Conservation (phyloP, 2,888 invertebrate species). For the Linnaemya tessellans region DNA sequence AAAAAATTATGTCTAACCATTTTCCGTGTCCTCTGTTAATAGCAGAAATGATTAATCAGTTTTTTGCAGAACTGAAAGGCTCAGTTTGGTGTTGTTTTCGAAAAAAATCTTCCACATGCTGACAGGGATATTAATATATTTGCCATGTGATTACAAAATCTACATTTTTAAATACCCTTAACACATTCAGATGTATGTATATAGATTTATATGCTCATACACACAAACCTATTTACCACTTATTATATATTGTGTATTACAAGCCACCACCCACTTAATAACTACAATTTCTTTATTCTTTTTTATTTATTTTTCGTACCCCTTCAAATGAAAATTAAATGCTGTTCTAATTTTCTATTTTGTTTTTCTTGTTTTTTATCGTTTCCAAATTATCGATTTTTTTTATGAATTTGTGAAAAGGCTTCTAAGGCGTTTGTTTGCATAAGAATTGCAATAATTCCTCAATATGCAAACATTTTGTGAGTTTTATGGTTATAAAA, state of each 20-base stretch:
- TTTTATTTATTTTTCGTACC: background rate
- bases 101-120: too few species aligned
- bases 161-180: background rate
- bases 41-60: too few species aligned
- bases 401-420: conserved; percentile 24
- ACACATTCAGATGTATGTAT: background rate
- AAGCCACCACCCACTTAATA: conserved; percentile 40
- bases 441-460: background rate
- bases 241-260: background rate
- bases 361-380: conserved; percentile 1
- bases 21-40: too few species aligned
- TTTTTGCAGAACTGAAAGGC: too few species aligned
- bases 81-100: too few species aligned
- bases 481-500: too few species aligned
- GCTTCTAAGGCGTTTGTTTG: background rate
- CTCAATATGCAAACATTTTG: too few species aligned
- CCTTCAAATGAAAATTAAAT: conserved; percentile 39
- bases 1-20: too few species aligned
- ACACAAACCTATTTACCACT: background rate
- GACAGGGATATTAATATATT: too few species aligned
- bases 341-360: conserved; percentile 51
- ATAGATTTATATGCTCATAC: background rate
- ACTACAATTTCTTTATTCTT: background rate
- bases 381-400: conserved; percentile 58
- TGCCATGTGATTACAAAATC: too few species aligned